phyloP scores from a whole-genome alignment of 1,140 invertebrate genomes.

The Lepidostoma basale region DNA sequence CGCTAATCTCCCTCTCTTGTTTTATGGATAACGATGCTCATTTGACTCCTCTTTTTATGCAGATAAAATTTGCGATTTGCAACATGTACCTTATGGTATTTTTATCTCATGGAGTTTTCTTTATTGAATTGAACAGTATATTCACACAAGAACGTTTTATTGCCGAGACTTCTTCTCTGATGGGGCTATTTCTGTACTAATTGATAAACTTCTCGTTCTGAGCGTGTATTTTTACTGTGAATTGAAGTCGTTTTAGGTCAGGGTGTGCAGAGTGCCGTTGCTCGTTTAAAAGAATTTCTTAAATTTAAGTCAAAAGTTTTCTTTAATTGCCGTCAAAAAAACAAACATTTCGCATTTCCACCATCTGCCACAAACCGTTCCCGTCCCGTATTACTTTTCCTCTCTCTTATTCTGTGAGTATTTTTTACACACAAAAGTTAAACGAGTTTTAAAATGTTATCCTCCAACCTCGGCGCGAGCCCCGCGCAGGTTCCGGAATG shows the following conservation, averaged over 20 bases:
- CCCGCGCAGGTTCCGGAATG: constrained; percentile 23
- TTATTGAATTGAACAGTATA: too few species aligned
- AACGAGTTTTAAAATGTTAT: constrained; percentile 32
- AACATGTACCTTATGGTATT: too few species aligned
- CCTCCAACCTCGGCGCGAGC: neutral
- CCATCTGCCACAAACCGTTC: constrained; percentile 26
- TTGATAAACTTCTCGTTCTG: too few species aligned
- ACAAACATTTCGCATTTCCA: constrained; percentile 29
- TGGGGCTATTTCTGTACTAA: too few species aligned
- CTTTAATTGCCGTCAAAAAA: constrained; percentile 30
- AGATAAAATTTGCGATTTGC: too few species aligned
- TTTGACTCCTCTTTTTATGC: too few species aligned
- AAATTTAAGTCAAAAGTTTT: constrained; percentile 32
- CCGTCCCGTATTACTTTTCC: constrained; percentile 18
- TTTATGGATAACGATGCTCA: too few species aligned
- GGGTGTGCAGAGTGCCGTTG: neutral
- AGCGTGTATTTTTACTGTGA: too few species aligned
- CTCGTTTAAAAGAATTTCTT: constrained; percentile 14
- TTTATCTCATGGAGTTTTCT: too few species aligned
- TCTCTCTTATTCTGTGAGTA: neutral
- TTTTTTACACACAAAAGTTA: constrained; percentile 15
- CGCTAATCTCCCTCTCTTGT: too few species aligned
- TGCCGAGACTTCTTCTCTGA: too few species aligned
- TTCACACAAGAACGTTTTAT: too few species aligned
- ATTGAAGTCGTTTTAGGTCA: neutral